Base-by-base conservation (phyloP, 2,888 invertebrate species). In the Julus scanicus region DNA sequence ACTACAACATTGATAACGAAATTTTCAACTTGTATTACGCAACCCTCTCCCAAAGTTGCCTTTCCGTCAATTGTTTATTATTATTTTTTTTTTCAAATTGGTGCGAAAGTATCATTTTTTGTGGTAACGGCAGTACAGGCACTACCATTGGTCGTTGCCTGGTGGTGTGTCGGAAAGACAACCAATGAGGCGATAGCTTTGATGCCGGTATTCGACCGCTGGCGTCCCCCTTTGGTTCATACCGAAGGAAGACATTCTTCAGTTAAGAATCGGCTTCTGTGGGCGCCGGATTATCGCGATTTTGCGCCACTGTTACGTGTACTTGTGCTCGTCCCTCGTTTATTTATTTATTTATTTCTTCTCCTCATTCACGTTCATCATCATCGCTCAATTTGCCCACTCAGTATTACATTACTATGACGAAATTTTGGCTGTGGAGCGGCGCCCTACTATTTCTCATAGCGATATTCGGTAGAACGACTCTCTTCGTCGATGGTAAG, bases 201-300 rank as follows among this genome's bases (percentile, higher is more conserved):
- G n/a, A 17, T 63, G 6, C n/a, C 2, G 63, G 63, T 17, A n/a
- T 63, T n/a, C 63, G 63, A n/a, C 63, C 63, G 63, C 63, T 63
- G n/a, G 63, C 63, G 63, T n/a, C 63, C 63, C 63, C 63, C 63
- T 63, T 63, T 63, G 63, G 63, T 63, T n/a, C 63, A 17, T n/a
- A 13, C 53, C 53, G 15, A 53, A 53, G 13, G 53, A 53, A 53
- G 53, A 63, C 63, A 17, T 63, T n/a, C n/a, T 63, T 63, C 63
- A 63, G 63, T 63, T 63, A 63, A 63, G 63, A 63, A 63, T n/a
- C 63, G n/a, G 63, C n/a, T 63, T 63, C 63, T 17, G 63, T n/a
- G 63, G 63, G 63, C 63, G 63, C 63, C 63, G 63, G 63, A 63
- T 63, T 63, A 63, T 63, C 63, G 63, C 63, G 63, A 17, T 63